Conservation (phyloP, 1,140 invertebrate genomes). For the Cotesia vestalis region DNA sequence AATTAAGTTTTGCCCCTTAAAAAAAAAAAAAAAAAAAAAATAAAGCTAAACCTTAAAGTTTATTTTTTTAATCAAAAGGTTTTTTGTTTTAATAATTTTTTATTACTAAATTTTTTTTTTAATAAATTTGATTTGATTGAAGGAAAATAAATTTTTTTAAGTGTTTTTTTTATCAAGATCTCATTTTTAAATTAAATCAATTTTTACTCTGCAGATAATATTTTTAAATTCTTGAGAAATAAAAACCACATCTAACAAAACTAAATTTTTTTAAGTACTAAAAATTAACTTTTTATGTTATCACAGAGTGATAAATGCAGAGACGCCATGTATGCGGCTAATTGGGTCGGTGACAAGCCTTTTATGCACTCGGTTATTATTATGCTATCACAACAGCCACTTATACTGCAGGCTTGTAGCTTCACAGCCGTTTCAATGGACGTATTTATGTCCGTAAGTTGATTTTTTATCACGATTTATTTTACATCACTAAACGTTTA, state of each 20-base stretch:
- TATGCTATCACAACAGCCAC: conserved; percentile 43
- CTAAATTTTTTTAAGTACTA: not conserved
- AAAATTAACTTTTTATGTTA: not conserved
- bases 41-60: too few species aligned
- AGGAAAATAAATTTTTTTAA: too few species aligned
- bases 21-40: too few species aligned
- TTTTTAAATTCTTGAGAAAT: too few species aligned
- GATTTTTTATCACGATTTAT: conserved; percentile 7
- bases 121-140: too few species aligned
- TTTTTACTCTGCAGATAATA: too few species aligned
- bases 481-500: conserved; percentile 18
- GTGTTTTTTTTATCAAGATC: too few species aligned
- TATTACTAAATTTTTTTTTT: too few species aligned
- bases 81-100: too few species aligned
- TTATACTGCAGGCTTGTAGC: conserved; percentile 40
- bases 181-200: too few species aligned
- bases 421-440: conserved; percentile 44
- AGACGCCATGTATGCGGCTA: conserved; percentile 25
- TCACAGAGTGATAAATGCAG: conserved; percentile 40
- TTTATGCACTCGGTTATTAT: conserved; percentile 33
- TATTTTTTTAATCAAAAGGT: too few species aligned
- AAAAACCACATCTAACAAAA: not conserved
- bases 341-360: conserved; percentile 35
- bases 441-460: conserved; percentile 42
- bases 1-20: too few species aligned